These are phyloP conservation scores for Hippocampus abdominalis DNA, from an alignment of 2,113 vertebrate genomes.

Conservation along the genomic window DNA sequence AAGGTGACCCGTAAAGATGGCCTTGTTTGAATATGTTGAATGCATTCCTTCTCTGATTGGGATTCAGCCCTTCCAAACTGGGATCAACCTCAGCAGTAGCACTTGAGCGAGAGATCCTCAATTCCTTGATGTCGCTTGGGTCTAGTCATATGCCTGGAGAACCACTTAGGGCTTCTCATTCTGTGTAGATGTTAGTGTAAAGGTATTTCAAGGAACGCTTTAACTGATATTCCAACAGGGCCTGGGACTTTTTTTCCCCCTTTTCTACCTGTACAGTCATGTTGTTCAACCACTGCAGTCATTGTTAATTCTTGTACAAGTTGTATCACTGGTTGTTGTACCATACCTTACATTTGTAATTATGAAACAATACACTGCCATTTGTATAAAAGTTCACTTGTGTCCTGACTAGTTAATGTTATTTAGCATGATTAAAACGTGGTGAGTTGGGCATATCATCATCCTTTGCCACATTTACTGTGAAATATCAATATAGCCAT, in stretches of 20 bases:
- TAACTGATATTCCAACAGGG: slow-evolving; percentile 50
- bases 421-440: neutral
- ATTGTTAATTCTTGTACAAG: slow-evolving; percentile 78
- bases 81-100: slow-evolving; percentile 14
- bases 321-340: slow-evolving; percentile 80
- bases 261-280: slow-evolving; percentile 72
- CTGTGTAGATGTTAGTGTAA: slow-evolving; percentile 23
- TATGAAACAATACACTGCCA: slow-evolving; percentile 83
- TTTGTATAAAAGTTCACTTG: slow-evolving; percentile 63
- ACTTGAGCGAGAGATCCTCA: slow-evolving; percentile 19
- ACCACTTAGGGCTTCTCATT: slow-evolving; percentile 18
- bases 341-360: slow-evolving; percentile 79
- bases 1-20: slow-evolving; percentile 55
- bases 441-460: neutral
- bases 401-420: slow-evolving; percentile 46
- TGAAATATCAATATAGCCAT: neutral
- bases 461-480: neutral
- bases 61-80: slow-evolving; percentile 3
- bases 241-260: slow-evolving; percentile 44
- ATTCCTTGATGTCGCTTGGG: slow-evolving; percentile 25
- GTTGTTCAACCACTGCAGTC: slow-evolving; percentile 78
- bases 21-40: slow-evolving; percentile 49
- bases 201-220: slow-evolving; percentile 28
- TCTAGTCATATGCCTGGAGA: slow-evolving; percentile 15
- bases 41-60: slow-evolving; percentile 38